Evolutionary conservation across 2,888 invertebrate genomes (phyloP), one percentile per base, ranked within the genome.

Genomic region (Phyllotreta cruciferae): DNA sequence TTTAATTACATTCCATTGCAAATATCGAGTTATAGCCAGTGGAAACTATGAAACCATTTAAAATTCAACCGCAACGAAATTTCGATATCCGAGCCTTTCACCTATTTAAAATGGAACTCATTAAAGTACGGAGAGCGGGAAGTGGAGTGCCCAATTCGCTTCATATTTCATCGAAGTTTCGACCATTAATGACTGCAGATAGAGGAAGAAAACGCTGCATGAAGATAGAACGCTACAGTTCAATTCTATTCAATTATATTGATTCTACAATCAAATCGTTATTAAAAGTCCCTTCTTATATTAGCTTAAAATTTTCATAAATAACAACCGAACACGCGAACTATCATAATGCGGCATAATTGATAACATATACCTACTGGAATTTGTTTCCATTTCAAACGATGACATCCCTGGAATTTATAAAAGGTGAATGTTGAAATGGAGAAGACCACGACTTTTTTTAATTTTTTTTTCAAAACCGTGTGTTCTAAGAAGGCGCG

Each of bases 261-360:
- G n/a, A n/a, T n/a, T n/a, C n/a, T 36, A 60, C 60, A 64, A 61
- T 64, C 61, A 64, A 44, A 61, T 54, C 49, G 53, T 50, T 56
- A 50, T 56, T 52, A 60, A 60, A 61, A 61, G 57, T 61, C 47
- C 38, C 57, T 37, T 60, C 57, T 53, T 49, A 42, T 61, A 64
- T 64, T 64, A 56, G 56, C 57, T 41, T 47, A 64, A 64, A 63
- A 54, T 64, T 41, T 55, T 38, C 49, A 61, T 45, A 54, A 57
- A 64, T 57, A 50, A 57, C 60, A 6, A 11, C 10, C 24, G 36
- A 35, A 54, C 64, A 64, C 61, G 64, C 64, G 57, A 64, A 57
- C 60, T 53, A 64, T 61, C 64, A 61, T 64, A 64, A 64, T 64
- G 61, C 64, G 37, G 64, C 52, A 64, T 64, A 61, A 61, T 60